These are phyloP conservation scores for Caenorhabditis doughertyi DNA, from an alignment of 2,888 invertebrate species.

Conservation along the genomic window DNA sequence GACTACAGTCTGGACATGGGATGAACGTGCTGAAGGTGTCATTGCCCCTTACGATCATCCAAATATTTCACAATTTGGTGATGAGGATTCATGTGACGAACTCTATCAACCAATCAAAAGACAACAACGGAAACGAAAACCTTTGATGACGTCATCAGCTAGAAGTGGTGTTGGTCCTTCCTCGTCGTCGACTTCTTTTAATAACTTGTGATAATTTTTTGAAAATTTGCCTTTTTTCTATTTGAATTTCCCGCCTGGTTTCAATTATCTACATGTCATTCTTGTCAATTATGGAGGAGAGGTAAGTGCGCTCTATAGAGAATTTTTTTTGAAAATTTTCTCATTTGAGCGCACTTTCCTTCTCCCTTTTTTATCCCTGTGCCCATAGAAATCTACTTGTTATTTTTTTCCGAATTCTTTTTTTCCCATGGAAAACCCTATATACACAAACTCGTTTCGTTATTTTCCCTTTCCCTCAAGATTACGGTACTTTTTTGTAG, in stretches of 20 bases:
- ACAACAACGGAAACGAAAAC: slow-evolving; percentile 19
- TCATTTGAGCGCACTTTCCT: background rate
- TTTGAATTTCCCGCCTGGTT: no score
- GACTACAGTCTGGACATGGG: slow-evolving; percentile 74
- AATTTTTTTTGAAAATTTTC: slow-evolving; percentile 3
- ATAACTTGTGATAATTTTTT: background rate
- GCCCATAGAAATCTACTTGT: background rate
- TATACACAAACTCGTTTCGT: slow-evolving; percentile 1
- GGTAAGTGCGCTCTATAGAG: background rate
- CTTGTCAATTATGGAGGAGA: no score
- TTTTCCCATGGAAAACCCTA: slow-evolving; percentile 16
- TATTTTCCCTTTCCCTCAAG: background rate
- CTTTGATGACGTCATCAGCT: background rate
- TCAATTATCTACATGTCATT: no score
- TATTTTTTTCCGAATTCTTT: background rate
- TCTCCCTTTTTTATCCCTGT: background rate
- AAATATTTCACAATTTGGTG: slow-evolving; percentile 42
- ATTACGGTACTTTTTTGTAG: background rate
- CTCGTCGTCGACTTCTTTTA: no score
- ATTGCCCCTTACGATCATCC: slow-evolving; percentile 54
- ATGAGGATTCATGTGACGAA: slow-evolving; percentile 72
- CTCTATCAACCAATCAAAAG: slow-evolving; percentile 40
- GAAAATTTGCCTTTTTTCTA: no score
- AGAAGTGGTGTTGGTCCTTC: no score
- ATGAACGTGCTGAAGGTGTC: slow-evolving; percentile 68